Percentiles rank a stretch among this genome's conserved stretches.
phyloP scores from a whole-genome alignment of 1,140 invertebrate genomes.

The Thaumatotibia leucotreta region DNA sequence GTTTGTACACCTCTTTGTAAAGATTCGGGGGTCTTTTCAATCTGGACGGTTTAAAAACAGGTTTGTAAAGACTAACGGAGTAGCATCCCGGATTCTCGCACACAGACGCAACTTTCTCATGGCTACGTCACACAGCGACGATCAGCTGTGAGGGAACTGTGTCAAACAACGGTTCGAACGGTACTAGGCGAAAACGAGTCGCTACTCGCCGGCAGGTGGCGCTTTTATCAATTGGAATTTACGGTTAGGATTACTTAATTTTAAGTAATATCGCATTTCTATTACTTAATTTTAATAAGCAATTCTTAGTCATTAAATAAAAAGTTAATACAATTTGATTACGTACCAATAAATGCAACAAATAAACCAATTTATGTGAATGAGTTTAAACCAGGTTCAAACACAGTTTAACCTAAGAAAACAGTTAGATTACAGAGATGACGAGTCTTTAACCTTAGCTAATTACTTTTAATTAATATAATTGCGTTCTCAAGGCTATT shows the following conservation, averaged over 20 bases:
- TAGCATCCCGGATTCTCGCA: constrained; percentile 46
- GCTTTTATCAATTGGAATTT: constrained; percentile 20
- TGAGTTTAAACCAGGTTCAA: background rate
- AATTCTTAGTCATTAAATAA: background rate
- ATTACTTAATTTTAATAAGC: background rate
- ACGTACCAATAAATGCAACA: background rate
- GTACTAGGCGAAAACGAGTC: constrained; percentile 41
- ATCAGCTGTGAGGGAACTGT: constrained; percentile 68
- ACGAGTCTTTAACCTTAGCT: constrained; percentile 24
- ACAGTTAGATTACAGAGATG: constrained; percentile 33
- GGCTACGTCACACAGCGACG: constrained; percentile 29
- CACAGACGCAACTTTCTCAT: constrained; percentile 34
- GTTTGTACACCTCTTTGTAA: background rate
- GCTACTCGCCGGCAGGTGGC: constrained; percentile 62
- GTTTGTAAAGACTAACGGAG: constrained; percentile 50
- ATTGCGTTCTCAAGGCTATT: constrained; percentile 15
- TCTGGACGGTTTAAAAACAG: constrained; percentile 23
- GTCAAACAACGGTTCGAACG: constrained; percentile 65
- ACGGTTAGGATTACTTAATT: background rate
- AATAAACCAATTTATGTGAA: background rate
- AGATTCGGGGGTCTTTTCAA: background rate
- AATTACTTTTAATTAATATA: constrained; percentile 32
- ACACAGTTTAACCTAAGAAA: background rate
- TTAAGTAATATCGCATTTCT: background rate
- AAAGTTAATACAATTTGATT: background rate